phyloP scores from a whole-genome alignment of 2,113 vertebrate species.

The Ptilorrhoa leucosticta region DNA sequence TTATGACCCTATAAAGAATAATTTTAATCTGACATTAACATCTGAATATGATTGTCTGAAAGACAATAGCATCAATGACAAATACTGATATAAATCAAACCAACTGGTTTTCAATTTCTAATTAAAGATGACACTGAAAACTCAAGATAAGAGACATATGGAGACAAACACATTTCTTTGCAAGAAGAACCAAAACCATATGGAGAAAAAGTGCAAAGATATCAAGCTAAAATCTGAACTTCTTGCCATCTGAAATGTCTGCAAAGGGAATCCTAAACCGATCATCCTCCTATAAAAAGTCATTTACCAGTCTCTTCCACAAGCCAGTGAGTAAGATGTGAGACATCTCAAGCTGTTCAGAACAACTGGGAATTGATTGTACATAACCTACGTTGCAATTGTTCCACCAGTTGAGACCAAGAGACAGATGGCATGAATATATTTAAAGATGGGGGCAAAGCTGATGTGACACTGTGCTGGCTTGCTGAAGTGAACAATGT shows the following conservation, averaged over 20 bases:
- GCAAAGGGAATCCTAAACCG: constrained; percentile 32
- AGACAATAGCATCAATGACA: constrained; percentile 37
- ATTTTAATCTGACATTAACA: constrained; percentile 32
- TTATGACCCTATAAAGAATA: constrained; percentile 45
- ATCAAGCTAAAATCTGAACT: constrained; percentile 51
- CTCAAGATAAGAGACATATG: constrained; percentile 51
- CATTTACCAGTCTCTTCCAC: constrained; percentile 52
- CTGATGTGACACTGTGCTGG: constrained; percentile 35
- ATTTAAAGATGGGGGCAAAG: constrained; percentile 60
- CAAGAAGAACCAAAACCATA: constrained; percentile 43
- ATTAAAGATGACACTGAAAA: constrained; percentile 55
- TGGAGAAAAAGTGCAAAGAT: constrained; percentile 41
- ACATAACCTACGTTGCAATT: constrained; percentile 48
- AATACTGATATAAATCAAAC: constrained; percentile 41
- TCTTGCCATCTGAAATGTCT: constrained; percentile 41
- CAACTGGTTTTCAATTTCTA: constrained; percentile 32
- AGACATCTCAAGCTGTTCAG: constrained; percentile 68
- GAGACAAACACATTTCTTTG: constrained; percentile 37
- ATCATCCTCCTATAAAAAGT: constrained; percentile 45
- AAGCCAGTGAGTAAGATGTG: constrained; percentile 49
- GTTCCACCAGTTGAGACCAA: constrained; percentile 60
- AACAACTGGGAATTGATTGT: constrained; percentile 68
- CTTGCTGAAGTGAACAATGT: constrained; percentile 39
- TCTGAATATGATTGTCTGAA: constrained; percentile 32
- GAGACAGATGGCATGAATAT: constrained; percentile 72